A percentile compares a stretch with the other conserved stretches of the same genome.
Conservation (phyloP, 2,113 vertebrate genomes). For the Ammodramus savannarum region DNA sequence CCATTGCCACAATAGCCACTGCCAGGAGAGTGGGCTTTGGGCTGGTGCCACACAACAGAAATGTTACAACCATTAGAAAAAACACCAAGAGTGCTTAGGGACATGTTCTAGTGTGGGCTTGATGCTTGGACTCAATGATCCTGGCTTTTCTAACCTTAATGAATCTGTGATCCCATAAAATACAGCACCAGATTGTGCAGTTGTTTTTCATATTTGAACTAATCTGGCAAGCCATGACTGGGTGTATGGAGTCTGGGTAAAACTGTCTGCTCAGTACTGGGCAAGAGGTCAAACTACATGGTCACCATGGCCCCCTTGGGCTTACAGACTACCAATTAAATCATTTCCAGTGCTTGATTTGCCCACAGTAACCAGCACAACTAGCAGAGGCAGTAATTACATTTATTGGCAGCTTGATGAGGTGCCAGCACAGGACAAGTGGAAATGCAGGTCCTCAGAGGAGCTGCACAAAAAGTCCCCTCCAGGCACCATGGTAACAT, state of each 20-base stretch:
- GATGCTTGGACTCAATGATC: background rate
- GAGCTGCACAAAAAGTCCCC: background rate
- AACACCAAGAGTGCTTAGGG: background rate
- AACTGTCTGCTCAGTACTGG: background rate
- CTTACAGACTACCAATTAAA: constrained; percentile 14
- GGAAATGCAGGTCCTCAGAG: background rate
- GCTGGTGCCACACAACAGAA: background rate
- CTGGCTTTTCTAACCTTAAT: background rate
- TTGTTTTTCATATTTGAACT: background rate
- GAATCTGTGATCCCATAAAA: background rate
- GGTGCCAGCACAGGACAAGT: background rate
- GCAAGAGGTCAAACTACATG: background rate
- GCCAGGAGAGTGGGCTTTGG: background rate
- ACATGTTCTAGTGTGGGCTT: background rate
- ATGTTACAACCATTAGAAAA: background rate
- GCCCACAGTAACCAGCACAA: background rate
- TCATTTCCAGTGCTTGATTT: background rate
- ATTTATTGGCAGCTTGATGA: background rate
- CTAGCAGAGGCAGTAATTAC: background rate
- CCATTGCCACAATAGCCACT: no score
- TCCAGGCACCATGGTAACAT: background rate
- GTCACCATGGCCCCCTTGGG: background rate
- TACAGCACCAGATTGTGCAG: background rate
- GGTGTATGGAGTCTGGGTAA: background rate
- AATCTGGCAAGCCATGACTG: background rate